Base-by-base conservation (phyloP, 2,888 invertebrate species). In the Drosophila kanekoi region DNA sequence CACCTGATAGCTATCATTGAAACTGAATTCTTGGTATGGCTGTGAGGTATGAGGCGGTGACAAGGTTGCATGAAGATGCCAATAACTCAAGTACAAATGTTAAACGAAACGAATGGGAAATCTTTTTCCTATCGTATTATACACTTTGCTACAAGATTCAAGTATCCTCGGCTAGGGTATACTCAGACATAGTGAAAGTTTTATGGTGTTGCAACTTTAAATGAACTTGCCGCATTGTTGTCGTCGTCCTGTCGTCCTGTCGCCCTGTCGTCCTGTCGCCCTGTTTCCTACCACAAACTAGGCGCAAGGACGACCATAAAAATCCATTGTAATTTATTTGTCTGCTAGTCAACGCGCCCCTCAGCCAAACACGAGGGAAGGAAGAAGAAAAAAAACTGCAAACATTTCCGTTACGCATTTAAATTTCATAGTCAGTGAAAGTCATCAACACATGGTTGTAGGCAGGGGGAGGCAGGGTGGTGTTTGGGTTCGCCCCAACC, bases 371-470 rank as follows among this genome's bases (percentile, higher is more conserved):
- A 51, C 40, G 37, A 41, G 35, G 14, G 18, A 16, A 56, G 23
- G 40, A 58, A 40, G 61, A 54, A 51, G 61, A 53, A 58, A 74
- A 60, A 54, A 40, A 23, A 45, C 37, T 40, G 52, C 77, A 62
- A 81, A 81, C 89, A 89, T 87, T 88, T 90, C 89, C 89, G 89
- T 78, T 77, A 76, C 89, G 74, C 90, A 89, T 89, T 90, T 89
- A 74, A 90, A 81, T 90, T 90, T 85, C 81, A 83, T 85, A 90
- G 88, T 77, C 88, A 90, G 87, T 87, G 88, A 90, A 90, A 88
- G 90, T 83, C 88, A 89, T 88, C 89, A 89, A 81, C 89, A 87
- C 89, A 79, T 81, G 78, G 72, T 35, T 11, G n/a, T n/a, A 18
- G 23, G 20, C 16, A n/a, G 45, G n/a, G n/a, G 10, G 20, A 47